Evolutionary conservation across 2,888 invertebrate genomes (phyloP).

Genomic region (Zonitis immaculata): DNA sequence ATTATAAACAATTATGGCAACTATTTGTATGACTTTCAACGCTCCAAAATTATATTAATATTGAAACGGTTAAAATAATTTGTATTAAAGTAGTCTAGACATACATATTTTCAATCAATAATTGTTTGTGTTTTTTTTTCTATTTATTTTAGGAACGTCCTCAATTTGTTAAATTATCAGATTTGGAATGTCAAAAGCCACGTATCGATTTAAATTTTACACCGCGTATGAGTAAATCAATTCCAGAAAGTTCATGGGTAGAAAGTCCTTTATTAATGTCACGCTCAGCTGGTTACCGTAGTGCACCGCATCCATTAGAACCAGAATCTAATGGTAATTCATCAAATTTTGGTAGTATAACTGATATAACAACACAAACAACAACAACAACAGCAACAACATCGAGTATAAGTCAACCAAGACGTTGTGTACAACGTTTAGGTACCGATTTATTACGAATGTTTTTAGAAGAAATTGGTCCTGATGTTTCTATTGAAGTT

Average conservation of each 20-base stretch:
- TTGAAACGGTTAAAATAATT: constrained; percentile 2
- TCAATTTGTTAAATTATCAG: constrained; percentile 68
- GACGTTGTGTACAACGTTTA: constrained; percentile 52
- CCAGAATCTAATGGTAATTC: constrained; percentile 37
- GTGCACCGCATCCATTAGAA: constrained; percentile 44
- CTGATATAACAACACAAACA: constrained; percentile 26
- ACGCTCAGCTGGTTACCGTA: constrained; percentile 55
- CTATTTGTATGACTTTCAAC: too few relatives aligned
- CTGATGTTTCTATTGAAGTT: constrained; percentile 82
- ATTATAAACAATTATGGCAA: too few relatives aligned
- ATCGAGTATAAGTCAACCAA: constrained; percentile 47
- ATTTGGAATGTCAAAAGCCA: constrained; percentile 65
- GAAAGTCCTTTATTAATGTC: constrained; percentile 59
- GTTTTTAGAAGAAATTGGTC: constrained; percentile 87
- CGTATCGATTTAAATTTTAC: constrained; percentile 51
- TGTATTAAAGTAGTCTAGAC: neutral
- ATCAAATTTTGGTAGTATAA: constrained; percentile 34
- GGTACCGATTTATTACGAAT: constrained; percentile 85
- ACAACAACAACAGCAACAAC: constrained; percentile 41
- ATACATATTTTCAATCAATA: too few relatives aligned
- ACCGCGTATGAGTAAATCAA: constrained; percentile 63
- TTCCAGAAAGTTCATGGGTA: constrained; percentile 65
- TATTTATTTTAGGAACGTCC: constrained; percentile 26
- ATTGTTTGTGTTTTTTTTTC: neutral
- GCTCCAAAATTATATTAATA: neutral